These are phyloP conservation scores for Prionace glauca DNA, from an alignment of 2,797 vertebrate species.

Conservation along the genomic window DNA sequence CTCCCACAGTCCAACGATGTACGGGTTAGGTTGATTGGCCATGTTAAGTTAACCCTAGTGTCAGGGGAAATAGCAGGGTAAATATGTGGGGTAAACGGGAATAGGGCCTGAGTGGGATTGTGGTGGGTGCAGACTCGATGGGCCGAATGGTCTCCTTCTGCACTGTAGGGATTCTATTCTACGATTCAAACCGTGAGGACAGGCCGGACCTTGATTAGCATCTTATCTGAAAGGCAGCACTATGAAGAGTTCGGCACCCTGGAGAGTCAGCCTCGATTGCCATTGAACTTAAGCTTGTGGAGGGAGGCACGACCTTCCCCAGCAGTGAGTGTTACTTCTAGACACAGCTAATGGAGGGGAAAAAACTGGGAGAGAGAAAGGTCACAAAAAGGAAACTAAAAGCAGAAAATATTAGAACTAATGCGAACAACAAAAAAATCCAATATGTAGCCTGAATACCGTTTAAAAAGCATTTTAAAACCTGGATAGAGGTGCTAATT, in stretches of 20 bases:
- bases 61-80: too few species aligned
- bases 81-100: too few species aligned
- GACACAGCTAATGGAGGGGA: neutral
- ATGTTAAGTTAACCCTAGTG: too few species aligned
- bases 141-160: too few species aligned
- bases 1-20: too few species aligned
- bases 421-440: neutral
- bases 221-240: neutral
- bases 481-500: neutral
- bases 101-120: too few species aligned
- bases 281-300: neutral
- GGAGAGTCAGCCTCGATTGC: neutral
- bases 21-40: too few species aligned
- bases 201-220: neutral
- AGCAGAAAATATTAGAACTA: neutral
- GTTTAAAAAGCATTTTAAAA: neutral
- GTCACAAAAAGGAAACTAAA: neutral
- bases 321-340: neutral
- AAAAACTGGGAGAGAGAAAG: neutral
- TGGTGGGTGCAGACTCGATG: too few species aligned
- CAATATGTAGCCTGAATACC: neutral
- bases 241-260: neutral
- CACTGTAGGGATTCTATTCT: too few species aligned
- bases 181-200: neutral
- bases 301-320: neutral